Evolutionary conservation across 2,113 vertebrate species (phyloP).

Genomic region (Chamaetylas fuelleborni): DNA sequence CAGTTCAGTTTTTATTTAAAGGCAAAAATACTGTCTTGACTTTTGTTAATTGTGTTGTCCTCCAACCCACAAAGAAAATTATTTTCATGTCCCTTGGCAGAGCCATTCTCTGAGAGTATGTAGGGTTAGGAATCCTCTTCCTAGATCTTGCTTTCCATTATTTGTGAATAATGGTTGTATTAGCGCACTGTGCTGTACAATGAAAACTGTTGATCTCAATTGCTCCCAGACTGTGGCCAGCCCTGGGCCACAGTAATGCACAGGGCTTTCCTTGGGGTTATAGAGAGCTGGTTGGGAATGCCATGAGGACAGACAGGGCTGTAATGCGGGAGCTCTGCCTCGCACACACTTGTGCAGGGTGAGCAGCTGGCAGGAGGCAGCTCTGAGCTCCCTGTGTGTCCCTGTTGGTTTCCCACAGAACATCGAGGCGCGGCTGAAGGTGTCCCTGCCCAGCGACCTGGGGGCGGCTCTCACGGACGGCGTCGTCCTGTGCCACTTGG

Average conservation of each 20-base stretch:
- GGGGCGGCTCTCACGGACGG: constrained; percentile 93
- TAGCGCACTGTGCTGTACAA: not conserved
- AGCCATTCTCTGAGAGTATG: not conserved
- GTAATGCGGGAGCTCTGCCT: not conserved
- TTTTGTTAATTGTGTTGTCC: not conserved
- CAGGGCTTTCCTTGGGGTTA: not conserved
- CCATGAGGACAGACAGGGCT: not conserved
- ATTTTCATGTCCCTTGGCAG: not conserved
- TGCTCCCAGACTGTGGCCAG: not conserved
- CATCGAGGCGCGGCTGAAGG: constrained; percentile 92
- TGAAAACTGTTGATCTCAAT: not conserved
- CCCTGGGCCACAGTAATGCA: accelerated
- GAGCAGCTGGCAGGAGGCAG: not conserved
- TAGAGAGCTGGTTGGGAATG: not conserved
- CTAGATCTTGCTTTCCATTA: not conserved
- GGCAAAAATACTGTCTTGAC: not conserved
- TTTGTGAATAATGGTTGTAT: not conserved
- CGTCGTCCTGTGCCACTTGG: constrained; percentile 95
- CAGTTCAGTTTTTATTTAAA: not conserved
- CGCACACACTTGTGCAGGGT: not conserved
- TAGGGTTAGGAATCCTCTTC: not conserved
- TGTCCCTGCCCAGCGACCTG: constrained; percentile 89
- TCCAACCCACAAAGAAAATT: not conserved
- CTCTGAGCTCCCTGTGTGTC: not conserved
- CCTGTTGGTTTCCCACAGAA: constrained; percentile 73